Evolutionary conservation across 2,113 vertebrate species (phyloP).

Genomic region (Gnathonemus echidnorhynchus): DNA sequence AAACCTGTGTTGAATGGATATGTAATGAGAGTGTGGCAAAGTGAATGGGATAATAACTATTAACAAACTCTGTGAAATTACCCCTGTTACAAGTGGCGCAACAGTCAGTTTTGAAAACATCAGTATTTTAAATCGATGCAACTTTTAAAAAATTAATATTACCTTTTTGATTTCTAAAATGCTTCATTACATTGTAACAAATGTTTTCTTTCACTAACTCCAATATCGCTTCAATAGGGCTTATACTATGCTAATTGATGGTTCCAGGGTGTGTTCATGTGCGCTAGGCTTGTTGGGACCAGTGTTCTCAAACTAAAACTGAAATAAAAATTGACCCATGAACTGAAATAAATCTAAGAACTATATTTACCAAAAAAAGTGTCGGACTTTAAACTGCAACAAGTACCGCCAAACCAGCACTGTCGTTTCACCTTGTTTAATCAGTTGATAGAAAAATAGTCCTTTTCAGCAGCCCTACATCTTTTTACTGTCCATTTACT

Average conservation of each 20-base stretch:
- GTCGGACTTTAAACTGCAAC: not conserved
- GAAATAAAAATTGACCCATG: not conserved
- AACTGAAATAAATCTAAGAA: not conserved
- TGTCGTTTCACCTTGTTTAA: not conserved
- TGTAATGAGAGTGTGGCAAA: not conserved
- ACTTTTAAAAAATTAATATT: not conserved
- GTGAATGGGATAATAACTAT: not conserved
- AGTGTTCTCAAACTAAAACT: not conserved
- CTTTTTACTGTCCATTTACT: not conserved
- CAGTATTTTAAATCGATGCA: not conserved
- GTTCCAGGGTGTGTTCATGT: not conserved
- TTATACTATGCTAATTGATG: not conserved
- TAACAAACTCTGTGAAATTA: not conserved
- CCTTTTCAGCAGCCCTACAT: not conserved
- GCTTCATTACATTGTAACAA: not conserved
- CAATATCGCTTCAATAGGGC: not conserved
- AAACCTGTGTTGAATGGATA: not conserved
- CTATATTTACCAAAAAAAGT: not conserved
- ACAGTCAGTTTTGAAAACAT: not conserved
- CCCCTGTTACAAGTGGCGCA: not conserved
- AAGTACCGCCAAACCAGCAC: not conserved
- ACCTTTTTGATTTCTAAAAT: not conserved
- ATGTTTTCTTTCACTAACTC: not conserved
- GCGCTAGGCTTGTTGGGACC: not conserved
- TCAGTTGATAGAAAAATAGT: not conserved